A percentile compares a stretch with the other conserved stretches of the same genome.
These are phyloP conservation scores for Drosophila obscura DNA, from an alignment of 1,140 invertebrate species.

Conservation along the genomic window DNA sequence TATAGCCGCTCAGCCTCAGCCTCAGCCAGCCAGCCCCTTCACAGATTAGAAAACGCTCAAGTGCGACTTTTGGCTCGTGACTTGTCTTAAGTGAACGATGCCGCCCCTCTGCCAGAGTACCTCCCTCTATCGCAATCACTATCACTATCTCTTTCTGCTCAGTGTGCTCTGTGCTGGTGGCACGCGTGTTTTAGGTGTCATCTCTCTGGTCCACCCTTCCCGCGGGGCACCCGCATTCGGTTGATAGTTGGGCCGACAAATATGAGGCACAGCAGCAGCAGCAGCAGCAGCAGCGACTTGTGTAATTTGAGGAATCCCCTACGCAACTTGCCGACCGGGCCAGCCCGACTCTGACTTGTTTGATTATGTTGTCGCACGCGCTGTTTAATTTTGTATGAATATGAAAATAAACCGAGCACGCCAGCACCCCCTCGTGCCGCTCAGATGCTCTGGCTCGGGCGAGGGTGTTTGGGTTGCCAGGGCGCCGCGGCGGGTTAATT, in stretches of 20 bases:
- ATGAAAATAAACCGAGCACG: conserved; percentile 60
- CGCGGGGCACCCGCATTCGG: conserved; percentile 57
- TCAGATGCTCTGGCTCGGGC: no score
- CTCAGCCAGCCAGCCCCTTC: conserved; percentile 51
- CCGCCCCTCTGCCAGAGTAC: not conserved
- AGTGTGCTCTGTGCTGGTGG: conserved; percentile 18
- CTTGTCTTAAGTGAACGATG: conserved; percentile 73
- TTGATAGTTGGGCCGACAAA: conserved; percentile 63
- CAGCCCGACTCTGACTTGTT: conserved; percentile 50
- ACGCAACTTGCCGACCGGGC: not conserved
- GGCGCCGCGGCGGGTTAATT: conserved; percentile 65
- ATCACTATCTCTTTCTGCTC: no score
- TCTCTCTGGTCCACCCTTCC: not conserved
- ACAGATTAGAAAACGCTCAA: conserved; percentile 80
- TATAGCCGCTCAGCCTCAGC: conserved; percentile 39
- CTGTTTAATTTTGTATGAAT: conserved; percentile 80
- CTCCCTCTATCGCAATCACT: no score
- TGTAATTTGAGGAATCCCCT: conserved; percentile 70
- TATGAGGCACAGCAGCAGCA: no score
- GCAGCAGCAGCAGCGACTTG: conserved; percentile 8
- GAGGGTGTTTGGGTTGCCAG: conserved; percentile 23
- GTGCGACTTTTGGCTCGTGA: conserved; percentile 82
- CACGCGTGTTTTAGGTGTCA: conserved; percentile 45
- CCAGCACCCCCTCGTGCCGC: no score
- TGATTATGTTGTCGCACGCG: conserved; percentile 82